Conservation (phyloP, 2,888 invertebrate genomes). For the Apotomis betuletana region DNA sequence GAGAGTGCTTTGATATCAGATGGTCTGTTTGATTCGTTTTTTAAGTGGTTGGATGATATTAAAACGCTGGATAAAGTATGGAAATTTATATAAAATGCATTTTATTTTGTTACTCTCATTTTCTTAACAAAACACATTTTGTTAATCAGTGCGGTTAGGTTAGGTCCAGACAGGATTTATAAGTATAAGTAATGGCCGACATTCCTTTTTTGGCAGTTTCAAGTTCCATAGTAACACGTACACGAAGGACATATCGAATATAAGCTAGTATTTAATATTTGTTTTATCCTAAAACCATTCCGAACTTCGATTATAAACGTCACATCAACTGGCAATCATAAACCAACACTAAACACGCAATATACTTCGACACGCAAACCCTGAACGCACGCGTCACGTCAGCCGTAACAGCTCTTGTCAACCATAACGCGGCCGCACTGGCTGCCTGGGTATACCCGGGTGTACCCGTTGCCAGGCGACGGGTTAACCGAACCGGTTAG, state of each 20-base stretch:
- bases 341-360: constrained; percentile 55
- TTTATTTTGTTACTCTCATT: not conserved
- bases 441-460: constrained; percentile 21
- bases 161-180: no score
- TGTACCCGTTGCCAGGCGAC: constrained; percentile 51
- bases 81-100: not conserved
- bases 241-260: not conserved
- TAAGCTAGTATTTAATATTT: not conserved
- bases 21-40: constrained; percentile 34
- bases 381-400: constrained; percentile 67
- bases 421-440: constrained; percentile 77
- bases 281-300: not conserved
- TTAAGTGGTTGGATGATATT: constrained; percentile 17
- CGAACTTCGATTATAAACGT: not conserved
- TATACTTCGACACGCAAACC: constrained; percentile 61
- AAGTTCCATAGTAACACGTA: no score
- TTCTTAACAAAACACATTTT: no score
- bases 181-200: no score
- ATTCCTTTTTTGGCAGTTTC: no score
- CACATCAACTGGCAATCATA: constrained; percentile 10
- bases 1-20: constrained; percentile 50
- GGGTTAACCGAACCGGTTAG: constrained; percentile 60
- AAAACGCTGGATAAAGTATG: not conserved
- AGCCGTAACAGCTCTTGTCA: constrained; percentile 79
- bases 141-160: no score